phyloP scores from a whole-genome alignment of 2,888 invertebrate species.

The Trichogramma dendrolimi region DNA sequence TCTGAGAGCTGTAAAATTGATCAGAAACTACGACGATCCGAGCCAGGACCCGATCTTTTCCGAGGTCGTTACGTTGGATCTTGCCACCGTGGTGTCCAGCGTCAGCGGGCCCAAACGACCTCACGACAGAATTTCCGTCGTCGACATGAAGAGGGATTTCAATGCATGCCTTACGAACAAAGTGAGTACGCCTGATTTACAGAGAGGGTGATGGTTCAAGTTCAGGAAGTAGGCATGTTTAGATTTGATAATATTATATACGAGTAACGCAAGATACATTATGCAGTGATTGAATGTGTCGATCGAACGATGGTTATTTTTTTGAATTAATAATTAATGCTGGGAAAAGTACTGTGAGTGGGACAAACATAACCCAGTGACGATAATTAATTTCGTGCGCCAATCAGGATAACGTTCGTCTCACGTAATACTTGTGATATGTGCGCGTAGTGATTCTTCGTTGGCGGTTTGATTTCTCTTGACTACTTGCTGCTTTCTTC shows the following conservation, averaged over 20 bases:
- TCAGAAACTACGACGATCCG: constrained; percentile 73
- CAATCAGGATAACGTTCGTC: constrained; percentile 43
- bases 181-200: constrained; percentile 56
- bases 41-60: constrained; percentile 80
- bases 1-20: constrained; percentile 73
- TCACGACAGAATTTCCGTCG: constrained; percentile 89
- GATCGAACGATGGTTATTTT: not conserved
- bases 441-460: not conserved
- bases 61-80: constrained; percentile 80
- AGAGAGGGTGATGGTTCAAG: not conserved
- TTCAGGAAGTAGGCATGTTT: not conserved
- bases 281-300: too few species aligned
- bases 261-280: too few species aligned
- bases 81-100: constrained; percentile 85
- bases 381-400: constrained; percentile 34
- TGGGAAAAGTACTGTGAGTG: constrained; percentile 37
- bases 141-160: constrained; percentile 89
- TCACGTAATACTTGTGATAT: constrained; percentile 38
- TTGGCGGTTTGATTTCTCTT: not conserved
- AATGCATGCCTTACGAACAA: constrained; percentile 77
- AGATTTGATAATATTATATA: not conserved
- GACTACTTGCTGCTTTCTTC: not conserved
- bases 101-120: constrained; percentile 97
- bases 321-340: constrained; percentile 13
- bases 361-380: constrained; percentile 48